Evolutionary conservation across 2,797 vertebrate species (phyloP), one percentile per base, ranked within the genome.

Genomic region (Acanthis flammea): DNA sequence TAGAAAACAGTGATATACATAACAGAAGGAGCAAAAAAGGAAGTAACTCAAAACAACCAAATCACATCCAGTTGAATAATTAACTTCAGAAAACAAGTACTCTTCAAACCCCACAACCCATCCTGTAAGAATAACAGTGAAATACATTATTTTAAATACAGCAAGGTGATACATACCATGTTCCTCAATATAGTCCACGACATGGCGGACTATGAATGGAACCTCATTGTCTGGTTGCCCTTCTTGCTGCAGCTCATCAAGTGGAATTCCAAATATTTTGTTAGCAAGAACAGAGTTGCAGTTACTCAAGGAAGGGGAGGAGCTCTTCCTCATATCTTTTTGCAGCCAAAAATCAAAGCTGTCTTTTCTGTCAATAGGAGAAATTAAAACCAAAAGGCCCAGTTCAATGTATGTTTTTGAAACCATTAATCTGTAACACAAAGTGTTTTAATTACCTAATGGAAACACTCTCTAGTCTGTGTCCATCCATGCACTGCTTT

Each of bases 291-390:
- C 97, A 97, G 98, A 99, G 95, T 99, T 99, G 98, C 98, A 98
- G 98, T 98, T 98, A 98, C 98, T 98, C 98, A 99, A 99, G 98
- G 99, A 99, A 98, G 98, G 98, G 98, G 99, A 99, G 98, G 98
- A 98, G 96, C 99, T 99, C 99, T 99, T 99, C 99, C 99, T 99
- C 99, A 99, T 99, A 99, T 99, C 99, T 99, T 98, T 98, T 97
- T 98, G 98, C 98, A 98, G 98, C 98, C 98, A 98, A 98, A 99
- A 99, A 98, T 98, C 98, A 98, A 98, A 98, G 98, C 98, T 98
- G 98, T 98, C 98, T 99, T 98, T 98, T 98, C 98, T 98, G 98
- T 96, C 95, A 97, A 95, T 80, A 88, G 96, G 92, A 95, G 57
- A 92, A 92, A 96, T 96, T 79, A 93, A 96, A 95, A 88, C 6